These are phyloP conservation scores for Conomelus anceps DNA, from an alignment of 2,888 invertebrate genomes.

Conservation along the genomic window DNA sequence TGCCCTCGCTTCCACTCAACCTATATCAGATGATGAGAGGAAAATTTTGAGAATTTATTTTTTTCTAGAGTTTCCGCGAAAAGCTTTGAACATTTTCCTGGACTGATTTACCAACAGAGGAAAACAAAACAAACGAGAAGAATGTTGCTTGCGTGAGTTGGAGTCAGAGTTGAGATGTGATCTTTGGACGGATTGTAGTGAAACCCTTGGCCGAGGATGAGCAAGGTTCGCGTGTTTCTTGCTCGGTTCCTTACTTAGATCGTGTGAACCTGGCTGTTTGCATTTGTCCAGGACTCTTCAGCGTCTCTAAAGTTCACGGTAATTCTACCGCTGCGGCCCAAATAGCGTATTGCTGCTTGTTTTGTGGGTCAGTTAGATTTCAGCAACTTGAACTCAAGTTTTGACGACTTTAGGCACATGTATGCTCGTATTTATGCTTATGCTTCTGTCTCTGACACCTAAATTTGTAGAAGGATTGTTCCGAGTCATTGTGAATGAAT, in stretches of 20 bases:
- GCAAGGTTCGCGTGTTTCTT: neutral
- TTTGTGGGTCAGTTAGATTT: neutral
- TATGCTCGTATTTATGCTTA: neutral
- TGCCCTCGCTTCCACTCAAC: no score
- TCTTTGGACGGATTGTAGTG: neutral
- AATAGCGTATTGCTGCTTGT: neutral
- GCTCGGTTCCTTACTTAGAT: neutral
- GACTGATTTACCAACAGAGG: neutral
- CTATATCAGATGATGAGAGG: no score
- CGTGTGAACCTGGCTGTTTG: neutral
- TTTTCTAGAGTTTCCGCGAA: no score
- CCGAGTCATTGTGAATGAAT: no score
- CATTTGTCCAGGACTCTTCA: neutral
- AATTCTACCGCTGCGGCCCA: neutral
- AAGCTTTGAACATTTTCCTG: neutral
- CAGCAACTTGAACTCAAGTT: neutral
- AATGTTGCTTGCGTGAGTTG: neutral
- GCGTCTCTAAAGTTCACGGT: neutral
- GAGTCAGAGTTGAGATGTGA: neutral
- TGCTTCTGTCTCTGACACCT: no score
- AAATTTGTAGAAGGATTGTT: no score
- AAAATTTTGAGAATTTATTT: no score
- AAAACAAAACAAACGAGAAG: neutral
- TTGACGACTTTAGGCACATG: no score
- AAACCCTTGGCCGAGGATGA: neutral